These are phyloP conservation scores for Zosterops borbonicus DNA, from an alignment of 2,113 vertebrate species.

Conservation along the genomic window DNA sequence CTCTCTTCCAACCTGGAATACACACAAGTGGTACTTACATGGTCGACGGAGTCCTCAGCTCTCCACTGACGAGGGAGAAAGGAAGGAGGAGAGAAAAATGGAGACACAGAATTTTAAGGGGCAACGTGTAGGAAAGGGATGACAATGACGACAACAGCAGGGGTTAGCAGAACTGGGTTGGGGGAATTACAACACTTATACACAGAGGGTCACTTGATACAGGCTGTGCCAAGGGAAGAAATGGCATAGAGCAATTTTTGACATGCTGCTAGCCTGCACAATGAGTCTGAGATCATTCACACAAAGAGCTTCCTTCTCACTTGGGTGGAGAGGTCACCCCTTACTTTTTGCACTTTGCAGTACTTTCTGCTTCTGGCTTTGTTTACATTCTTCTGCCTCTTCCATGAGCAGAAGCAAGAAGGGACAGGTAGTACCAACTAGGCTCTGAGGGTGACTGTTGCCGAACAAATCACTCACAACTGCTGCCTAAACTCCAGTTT, in stretches of 20 bases:
- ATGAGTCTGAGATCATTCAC: slow-evolving; percentile 42
- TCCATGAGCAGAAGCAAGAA: background rate
- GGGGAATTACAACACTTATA: slow-evolving; percentile 61
- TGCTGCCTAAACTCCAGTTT: background rate
- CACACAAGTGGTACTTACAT: slow-evolving; percentile 94
- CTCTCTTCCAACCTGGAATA: slow-evolving; percentile 78
- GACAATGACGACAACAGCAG: slow-evolving; percentile 21
- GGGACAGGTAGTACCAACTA: background rate
- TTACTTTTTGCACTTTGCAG: background rate
- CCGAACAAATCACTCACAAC: background rate
- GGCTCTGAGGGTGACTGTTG: background rate
- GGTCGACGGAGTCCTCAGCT: slow-evolving; percentile 93
- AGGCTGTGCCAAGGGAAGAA: slow-evolving; percentile 25
- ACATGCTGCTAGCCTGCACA: slow-evolving; percentile 30
- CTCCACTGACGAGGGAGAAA: slow-evolving; percentile 88
- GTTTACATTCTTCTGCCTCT: background rate
- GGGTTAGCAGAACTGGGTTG: slow-evolving; percentile 52
- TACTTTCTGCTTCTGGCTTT: background rate
- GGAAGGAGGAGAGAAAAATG: slow-evolving; percentile 74
- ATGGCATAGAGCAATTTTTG: slow-evolving; percentile 31
- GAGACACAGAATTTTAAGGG: slow-evolving; percentile 70
- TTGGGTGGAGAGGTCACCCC: background rate
- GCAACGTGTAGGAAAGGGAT: slow-evolving; percentile 51
- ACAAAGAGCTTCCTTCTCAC: background rate
- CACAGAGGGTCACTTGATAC: slow-evolving; percentile 26